Evolutionary conservation across 1,140 invertebrate species (phyloP), one percentile per base, ranked within the genome.

Genomic region (Probaryconus sp.): DNA sequence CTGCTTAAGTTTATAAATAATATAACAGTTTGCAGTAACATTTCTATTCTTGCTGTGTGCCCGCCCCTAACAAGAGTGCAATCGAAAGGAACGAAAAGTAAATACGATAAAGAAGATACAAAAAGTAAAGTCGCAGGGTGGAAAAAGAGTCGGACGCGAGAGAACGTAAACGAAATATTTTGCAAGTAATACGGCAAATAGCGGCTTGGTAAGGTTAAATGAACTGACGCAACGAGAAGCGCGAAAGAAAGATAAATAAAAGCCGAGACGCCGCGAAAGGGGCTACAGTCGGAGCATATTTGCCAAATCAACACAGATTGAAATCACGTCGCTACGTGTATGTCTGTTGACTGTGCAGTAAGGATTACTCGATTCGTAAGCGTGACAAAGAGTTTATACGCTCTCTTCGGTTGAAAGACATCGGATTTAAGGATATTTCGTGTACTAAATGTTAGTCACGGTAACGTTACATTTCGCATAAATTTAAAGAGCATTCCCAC

Each of bases 261-360:
- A 61, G 47, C 56, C 60, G 63, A 79, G 69, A 74, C 45, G 77
- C 51, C 51, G 64, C 58, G 50, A 68, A 80, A 77, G 70, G 73
- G 67, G 64, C 53, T 47, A 64, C 55, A 80, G 79, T 78, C 68
- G 33, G 61, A 61, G 70, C 71, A 67, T 86, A 79, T 87, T 86
- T 87, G 81, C 72, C 79, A 83, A 87, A 87, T 85, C 84, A 84
- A 84, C 79, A 83, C 79, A 80, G 85, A 83, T 85, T 85, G 82
- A 86, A 85, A 85, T 85, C 83, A 84, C 77, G 76, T 72, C 55
- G 67, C 43, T 67, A 42, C 72, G 58, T 72, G 69, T 60, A 48
- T 60, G 58, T 43, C 31, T 79, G 78, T 84, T 82, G 76, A 77
- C 79, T 82, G 63, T 70, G 51, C 69, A 76, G 60, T 67, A 61